Evolutionary conservation across 2,888 invertebrate species (phyloP).

Genomic region (Agrotis exclamationis): DNA sequence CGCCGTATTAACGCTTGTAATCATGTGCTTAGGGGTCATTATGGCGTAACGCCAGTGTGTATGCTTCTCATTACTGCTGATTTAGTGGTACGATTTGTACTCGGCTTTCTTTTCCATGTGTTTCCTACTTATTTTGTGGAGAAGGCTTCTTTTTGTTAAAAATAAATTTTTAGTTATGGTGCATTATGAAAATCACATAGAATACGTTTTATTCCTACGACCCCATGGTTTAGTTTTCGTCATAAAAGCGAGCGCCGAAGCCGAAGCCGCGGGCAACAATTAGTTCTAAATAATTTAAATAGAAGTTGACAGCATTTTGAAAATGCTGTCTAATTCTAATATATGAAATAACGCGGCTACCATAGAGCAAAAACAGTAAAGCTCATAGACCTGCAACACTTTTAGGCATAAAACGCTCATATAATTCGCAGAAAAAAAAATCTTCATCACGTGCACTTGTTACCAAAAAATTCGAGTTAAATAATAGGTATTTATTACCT

Average conservation of each 20-base stretch:
- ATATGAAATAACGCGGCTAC: no score
- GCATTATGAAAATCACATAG: neutral
- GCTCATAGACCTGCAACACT: no score
- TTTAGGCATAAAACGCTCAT: no score
- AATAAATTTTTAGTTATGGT: neutral
- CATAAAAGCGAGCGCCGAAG: no score
- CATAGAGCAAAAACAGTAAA: no score
- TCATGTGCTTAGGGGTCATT: slow-evolving; percentile 54
- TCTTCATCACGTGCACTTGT: neutral
- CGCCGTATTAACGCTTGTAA: slow-evolving; percentile 61
- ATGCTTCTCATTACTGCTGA: slow-evolving; percentile 66
- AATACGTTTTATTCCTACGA: no score
- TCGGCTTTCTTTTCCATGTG: slow-evolving; percentile 65
- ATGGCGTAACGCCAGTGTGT: slow-evolving; percentile 52
- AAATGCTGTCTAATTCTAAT: no score
- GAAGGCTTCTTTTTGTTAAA: neutral
- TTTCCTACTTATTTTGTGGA: slow-evolving; percentile 35
- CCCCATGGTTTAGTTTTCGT: no score
- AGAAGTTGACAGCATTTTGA: no score
- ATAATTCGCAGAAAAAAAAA: neutral
- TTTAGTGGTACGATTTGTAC: slow-evolving; percentile 66
- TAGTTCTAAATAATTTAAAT: no score
- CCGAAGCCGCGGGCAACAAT: no score
- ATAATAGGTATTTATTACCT: neutral
- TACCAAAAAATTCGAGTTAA: neutral